Evolutionary conservation across 2,797 vertebrate species (phyloP).

Genomic region (Alcedo quadribrachys): DNA sequence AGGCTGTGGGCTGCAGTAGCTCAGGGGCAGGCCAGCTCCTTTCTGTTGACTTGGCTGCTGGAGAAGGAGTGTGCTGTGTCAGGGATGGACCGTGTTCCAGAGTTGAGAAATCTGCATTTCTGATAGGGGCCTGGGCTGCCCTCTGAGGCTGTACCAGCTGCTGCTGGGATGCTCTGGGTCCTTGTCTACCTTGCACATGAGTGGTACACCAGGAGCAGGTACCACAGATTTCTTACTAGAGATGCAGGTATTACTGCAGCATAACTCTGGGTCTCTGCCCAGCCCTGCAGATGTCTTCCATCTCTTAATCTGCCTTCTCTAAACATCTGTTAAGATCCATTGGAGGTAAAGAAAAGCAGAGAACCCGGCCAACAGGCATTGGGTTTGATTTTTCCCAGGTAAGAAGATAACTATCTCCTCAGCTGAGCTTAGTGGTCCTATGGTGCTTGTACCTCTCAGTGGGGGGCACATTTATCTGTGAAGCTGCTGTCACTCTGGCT

Average conservation of each 20-base stretch:
- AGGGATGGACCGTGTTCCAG: rapidly evolving
- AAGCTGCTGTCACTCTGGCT: not conserved
- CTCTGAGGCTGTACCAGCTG: not conserved
- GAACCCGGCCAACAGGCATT: rapidly evolving
- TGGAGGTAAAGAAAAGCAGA: not conserved
- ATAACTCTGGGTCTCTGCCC: not conserved
- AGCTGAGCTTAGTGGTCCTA: not conserved
- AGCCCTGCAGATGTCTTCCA: not conserved
- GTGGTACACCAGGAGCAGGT: not conserved
- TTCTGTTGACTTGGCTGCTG: not conserved
- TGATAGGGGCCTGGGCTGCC: not conserved
- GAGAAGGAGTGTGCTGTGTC: not conserved
- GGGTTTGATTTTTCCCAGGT: not conserved
- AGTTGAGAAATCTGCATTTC: not conserved
- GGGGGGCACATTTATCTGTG: not conserved
- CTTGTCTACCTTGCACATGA: rapidly evolving
- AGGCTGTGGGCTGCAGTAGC: not conserved
- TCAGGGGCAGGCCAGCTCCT: not conserved
- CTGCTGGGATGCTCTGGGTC: not conserved
- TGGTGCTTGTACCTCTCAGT: rapidly evolving
- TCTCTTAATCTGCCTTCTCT: not conserved
- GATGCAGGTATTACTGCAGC: not conserved
- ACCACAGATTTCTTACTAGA: not conserved
- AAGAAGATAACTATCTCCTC: not conserved
- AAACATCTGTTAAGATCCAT: not conserved